Percentiles rank a stretch among this genome's conserved stretches.
Evolutionary conservation across 1,140 invertebrate species (phyloP).

Genomic region (Tyrophagus putrescentiae): DNA sequence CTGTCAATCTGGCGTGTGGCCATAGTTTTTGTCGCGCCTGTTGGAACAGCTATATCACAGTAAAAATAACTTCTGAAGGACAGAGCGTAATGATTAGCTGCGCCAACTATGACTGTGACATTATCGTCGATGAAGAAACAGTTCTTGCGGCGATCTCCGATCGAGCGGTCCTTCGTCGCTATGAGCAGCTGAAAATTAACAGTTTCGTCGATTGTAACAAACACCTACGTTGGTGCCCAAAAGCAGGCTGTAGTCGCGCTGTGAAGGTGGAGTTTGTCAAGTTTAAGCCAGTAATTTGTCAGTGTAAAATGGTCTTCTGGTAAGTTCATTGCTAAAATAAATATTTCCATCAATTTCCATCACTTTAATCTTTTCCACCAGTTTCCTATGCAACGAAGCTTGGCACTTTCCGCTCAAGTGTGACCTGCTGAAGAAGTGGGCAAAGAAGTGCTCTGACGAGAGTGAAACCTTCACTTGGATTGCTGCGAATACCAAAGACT

Average conservation of each 20-base stretch:
- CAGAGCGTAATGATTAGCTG: conserved; percentile 89
- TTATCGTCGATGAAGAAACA: conserved; percentile 88
- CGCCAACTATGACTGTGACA: conserved; percentile 59
- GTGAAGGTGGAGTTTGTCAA: conserved; percentile 55
- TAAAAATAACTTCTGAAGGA: conserved; percentile 95
- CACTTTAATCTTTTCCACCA: too few species aligned
- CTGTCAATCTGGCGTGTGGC: conserved; percentile 90
- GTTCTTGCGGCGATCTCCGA: conserved; percentile 79
- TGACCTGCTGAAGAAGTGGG: conserved; percentile 73
- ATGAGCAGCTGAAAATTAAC: background rate
- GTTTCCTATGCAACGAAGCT: conserved; percentile 86
- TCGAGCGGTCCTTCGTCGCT: too few species aligned
- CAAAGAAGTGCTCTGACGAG: conserved; percentile 82
- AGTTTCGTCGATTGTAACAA: conserved; percentile 56
- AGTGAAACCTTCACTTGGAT: conserved; percentile 97
- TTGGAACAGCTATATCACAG: conserved; percentile 92
- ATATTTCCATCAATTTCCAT: background rate
- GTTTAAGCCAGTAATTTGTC: conserved; percentile 55
- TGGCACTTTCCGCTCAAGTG: conserved; percentile 98
- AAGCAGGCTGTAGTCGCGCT: conserved; percentile 85
- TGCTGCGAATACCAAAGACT: conserved; percentile 8
- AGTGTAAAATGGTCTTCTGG: too few species aligned
- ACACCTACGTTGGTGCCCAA: conserved; percentile 88
- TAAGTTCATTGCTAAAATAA: background rate
- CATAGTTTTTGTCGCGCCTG: conserved; percentile 85